These are phyloP conservation scores for Huso huso DNA, from an alignment of 2,797 vertebrate species.

Conservation along the genomic window DNA sequence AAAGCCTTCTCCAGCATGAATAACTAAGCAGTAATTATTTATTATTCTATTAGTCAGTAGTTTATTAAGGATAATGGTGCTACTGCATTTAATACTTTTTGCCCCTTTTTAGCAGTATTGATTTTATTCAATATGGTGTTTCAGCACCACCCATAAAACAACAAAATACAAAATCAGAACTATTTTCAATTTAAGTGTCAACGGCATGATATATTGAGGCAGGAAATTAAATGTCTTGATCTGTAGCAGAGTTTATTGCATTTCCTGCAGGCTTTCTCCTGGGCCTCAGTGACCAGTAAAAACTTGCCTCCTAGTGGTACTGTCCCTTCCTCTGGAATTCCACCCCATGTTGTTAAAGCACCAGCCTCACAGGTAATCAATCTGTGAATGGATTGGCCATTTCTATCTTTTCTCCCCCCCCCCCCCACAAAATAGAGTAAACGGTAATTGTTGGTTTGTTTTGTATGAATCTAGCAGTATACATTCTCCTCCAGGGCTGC, in stretches of 20 bases:
- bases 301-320: constrained; percentile 80
- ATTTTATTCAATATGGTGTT: neutral
- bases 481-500: neutral
- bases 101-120: neutral
- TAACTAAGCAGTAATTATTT: no score
- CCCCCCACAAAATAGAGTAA: neutral
- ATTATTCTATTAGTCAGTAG: no score
- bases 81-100: no score
- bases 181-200: neutral
- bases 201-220: neutral
- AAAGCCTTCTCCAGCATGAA: no score
- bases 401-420: constrained; percentile 45
- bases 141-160: no score
- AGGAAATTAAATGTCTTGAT: constrained; percentile 35
- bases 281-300: constrained; percentile 82
- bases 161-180: no score
- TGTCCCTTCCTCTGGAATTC: constrained; percentile 76
- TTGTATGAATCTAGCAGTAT: neutral
- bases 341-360: constrained; percentile 74
- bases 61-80: no score
- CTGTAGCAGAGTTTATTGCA: constrained; percentile 70
- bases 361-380: constrained; percentile 73
- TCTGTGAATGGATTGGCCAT: constrained; percentile 69
- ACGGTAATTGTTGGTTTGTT: neutral
- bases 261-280: constrained; percentile 79